These are phyloP conservation scores for Pristionchus entomophagus DNA, from an alignment of 2,888 invertebrate species.

Conservation along the genomic window DNA sequence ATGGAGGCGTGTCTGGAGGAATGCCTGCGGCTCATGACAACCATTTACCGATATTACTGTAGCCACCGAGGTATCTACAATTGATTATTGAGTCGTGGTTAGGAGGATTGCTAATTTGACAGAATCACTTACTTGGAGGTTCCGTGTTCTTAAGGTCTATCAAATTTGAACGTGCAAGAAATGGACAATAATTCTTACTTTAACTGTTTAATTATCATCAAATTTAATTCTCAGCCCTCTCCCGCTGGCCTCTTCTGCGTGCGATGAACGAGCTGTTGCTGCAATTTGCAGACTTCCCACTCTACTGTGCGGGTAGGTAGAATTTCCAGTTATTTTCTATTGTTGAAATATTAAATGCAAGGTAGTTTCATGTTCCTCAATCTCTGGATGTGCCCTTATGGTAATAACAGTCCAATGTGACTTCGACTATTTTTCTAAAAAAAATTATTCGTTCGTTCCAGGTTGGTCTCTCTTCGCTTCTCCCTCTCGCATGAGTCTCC, in stretches of 20 bases:
- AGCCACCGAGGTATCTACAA: background rate
- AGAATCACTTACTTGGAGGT: too few relatives aligned
- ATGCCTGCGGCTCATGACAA: constrained; percentile 60
- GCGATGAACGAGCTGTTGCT: constrained; percentile 52
- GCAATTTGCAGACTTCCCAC: constrained; percentile 72
- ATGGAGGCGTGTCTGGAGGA: constrained; percentile 67
- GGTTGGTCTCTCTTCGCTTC: background rate
- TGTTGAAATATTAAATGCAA: too few relatives aligned
- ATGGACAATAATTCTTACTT: too few relatives aligned
- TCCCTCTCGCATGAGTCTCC: background rate
- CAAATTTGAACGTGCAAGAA: too few relatives aligned
- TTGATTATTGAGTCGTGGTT: background rate
- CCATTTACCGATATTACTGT: constrained; percentile 53
- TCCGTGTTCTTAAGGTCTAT: too few relatives aligned
- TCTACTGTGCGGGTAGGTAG: constrained; percentile 60
- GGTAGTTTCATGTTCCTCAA: too few relatives aligned
- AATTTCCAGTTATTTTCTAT: background rate
- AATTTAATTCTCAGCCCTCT: background rate
- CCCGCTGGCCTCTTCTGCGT: constrained; percentile 50
- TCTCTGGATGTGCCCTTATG: too few relatives aligned
- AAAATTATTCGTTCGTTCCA: background rate
- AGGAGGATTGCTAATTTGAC: too few relatives aligned
- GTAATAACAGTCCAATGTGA: too few relatives aligned
- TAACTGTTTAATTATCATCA: too few relatives aligned
- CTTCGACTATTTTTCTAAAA: too few relatives aligned